These are phyloP conservation scores for Empidonax alnorum DNA, from an alignment of 2,113 vertebrate species.

Conservation along the genomic window DNA sequence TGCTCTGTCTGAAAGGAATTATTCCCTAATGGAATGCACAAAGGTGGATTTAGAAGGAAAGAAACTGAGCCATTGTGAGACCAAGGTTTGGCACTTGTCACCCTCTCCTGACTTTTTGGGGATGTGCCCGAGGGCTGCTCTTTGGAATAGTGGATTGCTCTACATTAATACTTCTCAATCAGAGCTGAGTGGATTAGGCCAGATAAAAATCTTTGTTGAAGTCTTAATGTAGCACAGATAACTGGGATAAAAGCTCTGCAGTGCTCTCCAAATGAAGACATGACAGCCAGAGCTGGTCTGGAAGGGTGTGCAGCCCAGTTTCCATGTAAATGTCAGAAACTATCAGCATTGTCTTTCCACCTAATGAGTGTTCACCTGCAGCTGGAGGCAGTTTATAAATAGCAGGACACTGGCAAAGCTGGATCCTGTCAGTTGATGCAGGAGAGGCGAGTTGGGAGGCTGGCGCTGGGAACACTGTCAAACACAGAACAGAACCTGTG, in stretches of 20 bases:
- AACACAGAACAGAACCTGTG: neutral
- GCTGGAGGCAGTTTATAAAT: neutral
- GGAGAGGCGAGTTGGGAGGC: neutral
- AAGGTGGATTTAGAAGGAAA: neutral
- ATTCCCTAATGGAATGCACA: neutral
- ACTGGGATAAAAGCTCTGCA: neutral
- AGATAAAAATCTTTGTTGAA: constrained; percentile 1
- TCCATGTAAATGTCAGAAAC: neutral
- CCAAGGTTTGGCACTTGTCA: neutral
- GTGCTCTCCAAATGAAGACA: neutral
- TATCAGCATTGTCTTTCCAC: neutral
- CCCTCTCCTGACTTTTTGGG: neutral
- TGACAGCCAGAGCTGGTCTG: neutral
- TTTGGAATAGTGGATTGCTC: neutral
- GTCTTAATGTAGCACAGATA: neutral
- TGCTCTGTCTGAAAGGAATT: neutral
- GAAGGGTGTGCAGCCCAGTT: neutral
- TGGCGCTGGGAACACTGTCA: neutral
- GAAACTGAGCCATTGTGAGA: neutral
- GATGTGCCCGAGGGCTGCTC: neutral
- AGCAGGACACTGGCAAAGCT: neutral
- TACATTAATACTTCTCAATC: neutral
- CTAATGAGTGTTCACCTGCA: constrained; percentile 26
- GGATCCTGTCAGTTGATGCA: neutral
- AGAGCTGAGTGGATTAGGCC: constrained; percentile 31